These are phyloP conservation scores for Electrona antarctica DNA, from an alignment of 2,113 vertebrate species.

Conservation along the genomic window DNA sequence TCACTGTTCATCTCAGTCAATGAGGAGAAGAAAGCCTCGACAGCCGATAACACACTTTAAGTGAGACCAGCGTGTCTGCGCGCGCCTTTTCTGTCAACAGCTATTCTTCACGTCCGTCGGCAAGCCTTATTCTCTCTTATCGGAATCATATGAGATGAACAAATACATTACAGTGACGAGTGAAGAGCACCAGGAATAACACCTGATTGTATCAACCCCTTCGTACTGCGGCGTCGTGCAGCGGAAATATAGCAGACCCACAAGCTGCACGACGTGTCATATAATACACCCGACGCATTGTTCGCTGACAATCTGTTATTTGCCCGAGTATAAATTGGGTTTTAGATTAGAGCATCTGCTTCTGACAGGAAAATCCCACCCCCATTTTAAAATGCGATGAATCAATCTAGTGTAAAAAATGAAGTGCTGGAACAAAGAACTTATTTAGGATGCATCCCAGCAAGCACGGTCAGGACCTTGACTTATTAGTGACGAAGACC, in stretches of 20 bases:
- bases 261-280: too few species aligned
- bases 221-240: too few species aligned
- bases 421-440: conserved; percentile 39
- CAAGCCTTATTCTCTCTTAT: conserved; percentile 35
- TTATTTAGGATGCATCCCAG: background rate
- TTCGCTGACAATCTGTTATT: too few species aligned
- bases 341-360: conserved; percentile 15
- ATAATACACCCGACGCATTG: too few species aligned
- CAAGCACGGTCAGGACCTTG: too few species aligned
- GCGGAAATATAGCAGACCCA: too few species aligned
- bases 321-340: too few species aligned
- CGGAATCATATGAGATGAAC: conserved; percentile 27
- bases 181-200: conserved; percentile 27
- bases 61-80: conserved; percentile 22
- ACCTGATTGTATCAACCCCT: conserved; percentile 54
- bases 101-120: conserved; percentile 9
- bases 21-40: conserved; percentile 16
- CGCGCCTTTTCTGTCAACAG: conserved; percentile 21
- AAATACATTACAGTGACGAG: conserved; percentile 33
- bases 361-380: conserved; percentile 48
- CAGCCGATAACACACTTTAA: conserved; percentile 17
- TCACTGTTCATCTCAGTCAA: conserved; percentile 6
- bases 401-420: background rate
- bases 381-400: conserved; percentile 11
- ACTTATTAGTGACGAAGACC: too few species aligned